These are phyloP conservation scores for Harpegnathos saltator DNA, from an alignment of 1,140 invertebrate species.

Conservation along the genomic window DNA sequence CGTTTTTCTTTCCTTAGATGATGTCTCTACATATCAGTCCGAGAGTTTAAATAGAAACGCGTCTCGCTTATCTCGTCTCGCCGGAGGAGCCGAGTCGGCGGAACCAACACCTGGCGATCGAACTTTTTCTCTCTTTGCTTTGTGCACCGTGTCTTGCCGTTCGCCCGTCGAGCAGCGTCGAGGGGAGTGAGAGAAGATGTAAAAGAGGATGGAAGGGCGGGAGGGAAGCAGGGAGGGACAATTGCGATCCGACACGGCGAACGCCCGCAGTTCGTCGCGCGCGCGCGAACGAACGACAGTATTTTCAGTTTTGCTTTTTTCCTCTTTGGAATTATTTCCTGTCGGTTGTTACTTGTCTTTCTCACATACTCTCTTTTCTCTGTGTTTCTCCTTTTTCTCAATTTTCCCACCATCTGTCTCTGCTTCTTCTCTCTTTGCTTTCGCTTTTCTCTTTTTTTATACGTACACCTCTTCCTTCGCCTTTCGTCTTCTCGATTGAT, in stretches of 20 bases:
- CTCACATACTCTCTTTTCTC: slow-evolving; percentile 41
- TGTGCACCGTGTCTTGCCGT: slow-evolving; percentile 31
- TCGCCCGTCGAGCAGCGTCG: not conserved
- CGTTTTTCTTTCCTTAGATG: slow-evolving; percentile 55
- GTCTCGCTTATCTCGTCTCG: slow-evolving; percentile 55
- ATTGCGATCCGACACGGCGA: slow-evolving; percentile 8
- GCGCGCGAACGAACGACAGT: slow-evolving; percentile 61
- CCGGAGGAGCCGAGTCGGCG: slow-evolving; percentile 1
- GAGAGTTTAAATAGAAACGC: slow-evolving; percentile 64
- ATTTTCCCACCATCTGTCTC: slow-evolving; percentile 30
- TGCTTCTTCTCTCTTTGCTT: slow-evolving; percentile 28
- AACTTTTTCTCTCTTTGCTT: slow-evolving; percentile 60
- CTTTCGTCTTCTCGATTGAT: not conserved
- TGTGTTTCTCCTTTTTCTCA: not conserved
- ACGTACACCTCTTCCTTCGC: slow-evolving; percentile 20
- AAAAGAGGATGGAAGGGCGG: too few species aligned
- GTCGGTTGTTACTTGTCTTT: not conserved
- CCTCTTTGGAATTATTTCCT: slow-evolving; percentile 32
- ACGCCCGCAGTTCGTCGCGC: slow-evolving; percentile 32
- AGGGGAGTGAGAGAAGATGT: too few species aligned
- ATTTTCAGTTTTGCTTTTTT: slow-evolving; percentile 54
- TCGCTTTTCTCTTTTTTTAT: slow-evolving; percentile 9
- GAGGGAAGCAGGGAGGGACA: too few species aligned
- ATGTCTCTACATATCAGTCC: slow-evolving; percentile 76
- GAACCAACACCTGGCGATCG: slow-evolving; percentile 23